phyloP scores from a whole-genome alignment of 1,140 invertebrate genomes.

The Euschistus heros region DNA sequence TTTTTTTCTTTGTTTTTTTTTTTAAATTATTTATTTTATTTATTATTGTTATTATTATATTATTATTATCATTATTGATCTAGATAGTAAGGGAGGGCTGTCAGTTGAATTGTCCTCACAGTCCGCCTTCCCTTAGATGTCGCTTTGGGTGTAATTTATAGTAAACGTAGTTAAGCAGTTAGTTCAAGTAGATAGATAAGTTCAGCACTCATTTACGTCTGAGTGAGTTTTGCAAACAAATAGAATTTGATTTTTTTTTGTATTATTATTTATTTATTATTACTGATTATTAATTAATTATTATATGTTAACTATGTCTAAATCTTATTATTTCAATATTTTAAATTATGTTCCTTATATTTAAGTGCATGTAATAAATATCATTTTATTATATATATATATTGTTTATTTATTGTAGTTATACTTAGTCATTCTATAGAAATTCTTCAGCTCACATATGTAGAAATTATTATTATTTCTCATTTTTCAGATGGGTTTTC shows the following conservation, averaged over 20 bases:
- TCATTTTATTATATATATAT: too few relatives aligned
- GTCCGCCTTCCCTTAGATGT: not conserved
- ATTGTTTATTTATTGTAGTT: too few relatives aligned
- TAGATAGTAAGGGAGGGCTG: slow-evolving; percentile 7
- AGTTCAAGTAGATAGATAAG: not conserved
- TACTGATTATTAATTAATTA: not conserved
- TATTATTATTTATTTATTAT: not conserved
- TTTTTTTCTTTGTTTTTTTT: not conserved
- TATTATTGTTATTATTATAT: not conserved
- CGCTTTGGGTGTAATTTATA: slow-evolving; percentile 8
- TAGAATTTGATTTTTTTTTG: not conserved
- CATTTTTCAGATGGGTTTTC: too few relatives aligned
- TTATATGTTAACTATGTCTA: too few relatives aligned
- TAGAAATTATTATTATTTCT: too few relatives aligned
- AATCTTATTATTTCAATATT: too few relatives aligned
- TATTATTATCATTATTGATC: not conserved
- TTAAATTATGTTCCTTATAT: too few relatives aligned
- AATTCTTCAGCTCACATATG: too few relatives aligned
- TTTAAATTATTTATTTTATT: not conserved
- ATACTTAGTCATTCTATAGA: too few relatives aligned
- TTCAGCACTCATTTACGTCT: slow-evolving; percentile 6
- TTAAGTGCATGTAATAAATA: too few relatives aligned
- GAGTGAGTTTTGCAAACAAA: slow-evolving; percentile 13
- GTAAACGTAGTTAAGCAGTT: slow-evolving; percentile 9
- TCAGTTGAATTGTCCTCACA: not conserved